Evolutionary conservation across 1,140 invertebrate genomes (phyloP).

Genomic region (Globodera rostochiensis): DNA sequence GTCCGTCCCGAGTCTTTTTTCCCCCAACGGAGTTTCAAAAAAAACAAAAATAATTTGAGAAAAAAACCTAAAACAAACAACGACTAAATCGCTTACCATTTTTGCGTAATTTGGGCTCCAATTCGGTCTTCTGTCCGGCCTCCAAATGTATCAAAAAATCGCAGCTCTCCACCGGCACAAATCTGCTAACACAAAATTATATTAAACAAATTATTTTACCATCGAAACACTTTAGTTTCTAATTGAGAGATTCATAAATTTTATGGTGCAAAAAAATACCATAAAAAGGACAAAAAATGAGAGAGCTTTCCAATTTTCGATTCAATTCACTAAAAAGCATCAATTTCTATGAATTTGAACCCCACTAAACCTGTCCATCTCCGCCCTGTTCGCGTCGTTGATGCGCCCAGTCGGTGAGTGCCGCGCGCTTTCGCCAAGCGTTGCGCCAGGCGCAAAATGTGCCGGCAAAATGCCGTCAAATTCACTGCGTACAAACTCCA

Average conservation of each 20-base stretch:
- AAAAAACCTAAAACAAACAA: too few species aligned
- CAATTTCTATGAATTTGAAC: constrained; percentile 35
- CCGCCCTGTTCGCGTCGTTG: constrained; percentile 90
- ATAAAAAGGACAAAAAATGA: too few species aligned
- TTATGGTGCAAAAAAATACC: too few species aligned
- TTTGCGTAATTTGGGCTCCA: constrained; percentile 51
- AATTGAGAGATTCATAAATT: too few species aligned
- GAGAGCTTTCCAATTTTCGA: too few species aligned
- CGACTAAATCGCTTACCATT: constrained; percentile 20
- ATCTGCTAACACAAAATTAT: constrained; percentile 68
- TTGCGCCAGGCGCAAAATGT: constrained; percentile 67
- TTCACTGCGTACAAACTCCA: constrained; percentile 87
- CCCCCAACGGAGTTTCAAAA: too few species aligned
- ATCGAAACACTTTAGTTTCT: too few species aligned
- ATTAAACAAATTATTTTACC: too few species aligned
- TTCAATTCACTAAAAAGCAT: too few species aligned
- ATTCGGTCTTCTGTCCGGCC: constrained; percentile 28
- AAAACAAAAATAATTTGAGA: too few species aligned
- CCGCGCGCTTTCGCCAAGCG: constrained; percentile 73
- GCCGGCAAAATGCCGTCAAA: constrained; percentile 90
- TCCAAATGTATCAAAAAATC: constrained; percentile 61
- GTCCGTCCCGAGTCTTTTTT: too few species aligned
- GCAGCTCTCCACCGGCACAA: constrained; percentile 69
- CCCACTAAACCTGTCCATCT: constrained; percentile 76
- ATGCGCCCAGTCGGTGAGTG: constrained; percentile 80